Base-by-base conservation (phyloP, 1,140 invertebrate genomes). In the Zaprionus ornatus region DNA sequence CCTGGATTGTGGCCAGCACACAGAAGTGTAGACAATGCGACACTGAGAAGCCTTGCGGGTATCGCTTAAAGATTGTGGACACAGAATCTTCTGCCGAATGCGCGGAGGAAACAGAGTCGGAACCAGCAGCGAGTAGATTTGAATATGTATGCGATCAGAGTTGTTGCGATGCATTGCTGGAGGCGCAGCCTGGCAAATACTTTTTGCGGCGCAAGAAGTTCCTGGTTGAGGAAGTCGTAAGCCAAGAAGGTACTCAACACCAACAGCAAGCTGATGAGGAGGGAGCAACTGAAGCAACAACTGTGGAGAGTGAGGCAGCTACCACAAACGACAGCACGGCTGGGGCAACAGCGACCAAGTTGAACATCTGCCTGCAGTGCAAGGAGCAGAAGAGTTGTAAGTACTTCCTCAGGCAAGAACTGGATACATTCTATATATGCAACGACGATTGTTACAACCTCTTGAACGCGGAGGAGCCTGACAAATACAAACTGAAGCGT, bases 321-420 rank as follows among this genome's bases (percentile, higher is more conserved):
- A 50, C 21, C 27, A 23, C 1, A 21, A 42, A 35, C 4, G 50
- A 37, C 4, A 42, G 3, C 9, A 32, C 29, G 29, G 29, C 29
- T 32, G 29, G 10, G 29, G 29, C 6, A 10, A 15, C 59, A 40
- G 27, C 60, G 3, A 21, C 7, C 12, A 71, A 69, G 15, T 60
- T 42, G 12, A 50, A 88, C 10, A 19, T 21, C 4, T 92, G 91
- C 48, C 66, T 92, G 57, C 86, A 91, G 25, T 92, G 91, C 69
- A 92, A 91, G 42, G 86, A 92, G 63, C 91, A 93, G 64, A 94
- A 93, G 83, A 77, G 76, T 2, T 94, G 94, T 79, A 94, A 94
- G 76, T 95, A 94, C 70, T 94, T 93, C 76, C 93, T 94, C 62
- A 93, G 93, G 35, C 93, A 93, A 61, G 94, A 94, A 17, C 93